Percentiles rank a stretch among this genome's conserved stretches.
These are phyloP conservation scores for Sebastes itinus DNA, from an alignment of 2,797 vertebrate genomes.

Conservation along the genomic window DNA sequence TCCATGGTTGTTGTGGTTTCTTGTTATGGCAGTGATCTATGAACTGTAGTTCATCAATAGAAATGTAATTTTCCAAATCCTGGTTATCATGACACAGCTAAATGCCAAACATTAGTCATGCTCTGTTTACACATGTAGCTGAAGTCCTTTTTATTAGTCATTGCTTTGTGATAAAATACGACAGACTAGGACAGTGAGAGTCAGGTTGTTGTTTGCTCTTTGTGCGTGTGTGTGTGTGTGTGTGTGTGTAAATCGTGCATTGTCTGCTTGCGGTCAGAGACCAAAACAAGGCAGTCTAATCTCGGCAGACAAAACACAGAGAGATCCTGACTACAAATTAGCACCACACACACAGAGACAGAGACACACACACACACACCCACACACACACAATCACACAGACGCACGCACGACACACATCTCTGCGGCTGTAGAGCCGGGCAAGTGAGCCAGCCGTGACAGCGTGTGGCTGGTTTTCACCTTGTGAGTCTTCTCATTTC, in stretches of 20 bases:
- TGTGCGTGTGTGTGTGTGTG: not conserved
- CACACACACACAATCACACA: not conserved
- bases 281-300: constrained; percentile 48
- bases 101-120: not conserved
- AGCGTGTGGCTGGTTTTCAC: not conserved
- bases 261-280: constrained; percentile 38
- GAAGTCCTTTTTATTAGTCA: constrained; percentile 1
- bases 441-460: not conserved
- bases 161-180: not conserved
- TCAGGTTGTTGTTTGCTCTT: not conserved
- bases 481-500: not conserved
- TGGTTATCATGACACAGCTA: constrained; percentile 15
- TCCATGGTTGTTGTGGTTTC: not conserved
- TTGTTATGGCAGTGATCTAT: not conserved
- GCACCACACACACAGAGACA: constrained; percentile 34
- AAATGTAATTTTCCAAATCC: not conserved
- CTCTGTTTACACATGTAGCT: constrained; percentile 18
- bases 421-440: not conserved
- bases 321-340: constrained; percentile 48
- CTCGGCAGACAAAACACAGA: constrained; percentile 53
- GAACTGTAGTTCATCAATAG: not conserved
- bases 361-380: not conserved
- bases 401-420: not conserved
- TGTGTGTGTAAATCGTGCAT: not conserved
- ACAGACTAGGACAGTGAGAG: not conserved